Conservation (phyloP, 23 tunicate species). For the Styela clava region DNA sequence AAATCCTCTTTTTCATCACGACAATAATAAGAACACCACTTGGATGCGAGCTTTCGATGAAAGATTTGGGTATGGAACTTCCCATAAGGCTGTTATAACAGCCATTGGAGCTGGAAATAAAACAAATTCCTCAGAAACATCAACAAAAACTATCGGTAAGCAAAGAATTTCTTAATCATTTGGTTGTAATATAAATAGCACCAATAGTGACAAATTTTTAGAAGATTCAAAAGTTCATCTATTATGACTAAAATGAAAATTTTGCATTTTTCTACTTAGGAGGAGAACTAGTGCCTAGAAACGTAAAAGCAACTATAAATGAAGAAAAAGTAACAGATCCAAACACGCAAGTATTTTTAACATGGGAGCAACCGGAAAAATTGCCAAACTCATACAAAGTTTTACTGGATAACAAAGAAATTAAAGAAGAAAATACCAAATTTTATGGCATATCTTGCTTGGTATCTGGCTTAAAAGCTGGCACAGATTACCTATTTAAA, state of each 20-base stretch:
- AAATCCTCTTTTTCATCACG: neutral
- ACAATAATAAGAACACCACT: neutral
- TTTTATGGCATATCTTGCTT: neutral
- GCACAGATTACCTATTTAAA: neutral
- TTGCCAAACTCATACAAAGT: neutral
- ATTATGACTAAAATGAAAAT: too few species aligned
- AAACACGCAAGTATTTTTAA: neutral
- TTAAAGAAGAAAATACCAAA: neutral
- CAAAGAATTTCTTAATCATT: too few species aligned
- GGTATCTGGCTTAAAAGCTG: neutral
- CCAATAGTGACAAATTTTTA: too few species aligned
- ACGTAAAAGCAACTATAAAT: constrained; percentile 5
- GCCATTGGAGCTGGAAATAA: neutral
- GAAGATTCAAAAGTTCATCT: too few species aligned
- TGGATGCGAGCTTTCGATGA: neutral
- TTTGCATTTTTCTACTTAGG: neutral
- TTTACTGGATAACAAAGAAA: neutral
- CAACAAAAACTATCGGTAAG: neutral
- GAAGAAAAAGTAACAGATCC: constrained; percentile 2
- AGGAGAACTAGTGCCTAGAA: neutral
- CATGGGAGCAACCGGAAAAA: neutral
- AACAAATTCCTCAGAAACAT: neutral
- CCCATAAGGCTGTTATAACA: neutral
- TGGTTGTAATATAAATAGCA: too few species aligned
- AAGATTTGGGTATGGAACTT: neutral